Evolutionary conservation across 2,113 vertebrate genomes (phyloP).

Genomic region (Brachionichthys hirsutus): DNA sequence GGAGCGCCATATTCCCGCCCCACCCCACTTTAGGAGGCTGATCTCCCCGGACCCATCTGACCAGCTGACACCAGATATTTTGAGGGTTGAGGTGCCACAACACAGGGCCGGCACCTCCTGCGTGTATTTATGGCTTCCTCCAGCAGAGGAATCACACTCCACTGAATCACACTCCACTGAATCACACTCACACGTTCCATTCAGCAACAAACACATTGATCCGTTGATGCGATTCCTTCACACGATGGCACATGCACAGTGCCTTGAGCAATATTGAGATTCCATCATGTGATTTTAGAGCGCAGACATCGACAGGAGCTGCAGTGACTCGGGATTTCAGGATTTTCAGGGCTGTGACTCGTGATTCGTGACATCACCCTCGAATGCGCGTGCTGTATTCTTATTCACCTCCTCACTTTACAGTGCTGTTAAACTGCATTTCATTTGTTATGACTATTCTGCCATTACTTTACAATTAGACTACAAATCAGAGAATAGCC

Average conservation of each 20-base stretch:
- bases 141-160: conserved; percentile 13
- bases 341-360: neutral
- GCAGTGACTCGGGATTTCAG: neutral
- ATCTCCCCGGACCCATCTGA: conserved; percentile 15
- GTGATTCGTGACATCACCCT: neutral
- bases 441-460: neutral
- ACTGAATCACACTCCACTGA: neutral
- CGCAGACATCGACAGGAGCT: neutral
- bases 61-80: conserved; percentile 33
- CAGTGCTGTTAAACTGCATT: too few relatives aligned
- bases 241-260: neutral
- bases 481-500: neutral
- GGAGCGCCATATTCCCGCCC: neutral
- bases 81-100: conserved; percentile 6
- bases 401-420: too few relatives aligned
- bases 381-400: too few relatives aligned
- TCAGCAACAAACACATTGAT: conserved; percentile 2
- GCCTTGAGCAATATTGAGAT: conserved; percentile 13
- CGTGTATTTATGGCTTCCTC: conserved; percentile 9
- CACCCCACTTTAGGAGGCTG: neutral
- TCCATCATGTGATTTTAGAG: neutral
- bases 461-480: neutral
- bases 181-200: neutral
- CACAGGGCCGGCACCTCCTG: conserved; percentile 3
- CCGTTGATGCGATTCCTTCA: neutral